phyloP scores from a whole-genome alignment of 2,888 invertebrate genomes.

The Cryptocheilus praepositus region DNA sequence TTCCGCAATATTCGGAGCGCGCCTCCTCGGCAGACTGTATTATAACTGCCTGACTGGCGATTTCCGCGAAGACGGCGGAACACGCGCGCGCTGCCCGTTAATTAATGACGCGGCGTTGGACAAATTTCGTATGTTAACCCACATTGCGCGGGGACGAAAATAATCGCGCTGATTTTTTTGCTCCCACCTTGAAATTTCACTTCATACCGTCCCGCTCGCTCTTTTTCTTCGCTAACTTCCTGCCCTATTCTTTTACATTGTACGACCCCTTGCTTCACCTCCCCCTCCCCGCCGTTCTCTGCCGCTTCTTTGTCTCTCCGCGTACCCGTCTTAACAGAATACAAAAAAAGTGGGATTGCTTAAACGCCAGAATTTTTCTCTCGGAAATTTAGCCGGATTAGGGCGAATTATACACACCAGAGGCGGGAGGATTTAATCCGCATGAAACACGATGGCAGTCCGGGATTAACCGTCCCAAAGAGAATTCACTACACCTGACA shows the following conservation, averaged over 20 bases:
- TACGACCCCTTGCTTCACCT: neutral
- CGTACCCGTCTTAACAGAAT: neutral
- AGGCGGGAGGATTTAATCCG: slow-evolving; percentile 60
- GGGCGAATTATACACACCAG: slow-evolving; percentile 58
- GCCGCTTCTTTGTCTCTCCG: neutral
- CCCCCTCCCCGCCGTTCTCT: neutral
- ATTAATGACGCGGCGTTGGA: too few relatives aligned
- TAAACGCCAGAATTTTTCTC: slow-evolving; percentile 41
- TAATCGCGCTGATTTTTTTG: too few relatives aligned
- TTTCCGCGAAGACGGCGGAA: too few relatives aligned
- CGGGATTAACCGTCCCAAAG: slow-evolving; percentile 59
- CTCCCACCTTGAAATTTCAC: neutral
- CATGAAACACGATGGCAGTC: slow-evolving; percentile 62
- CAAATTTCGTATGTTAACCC: too few relatives aligned
- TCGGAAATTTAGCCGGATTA: slow-evolving; percentile 58
- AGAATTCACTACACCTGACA: slow-evolving; percentile 54
- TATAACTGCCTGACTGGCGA: too few relatives aligned
- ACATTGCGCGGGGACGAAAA: too few relatives aligned
- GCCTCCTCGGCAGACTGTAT: too few relatives aligned
- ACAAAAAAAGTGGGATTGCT: slow-evolving; percentile 14
- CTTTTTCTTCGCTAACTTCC: too few relatives aligned
- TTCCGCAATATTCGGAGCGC: too few relatives aligned
- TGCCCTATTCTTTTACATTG: neutral
- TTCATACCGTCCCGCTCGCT: too few relatives aligned
- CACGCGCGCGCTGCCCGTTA: too few relatives aligned